These are phyloP conservation scores for Thalpophila matura DNA, from an alignment of 2,888 invertebrate species.

Conservation along the genomic window DNA sequence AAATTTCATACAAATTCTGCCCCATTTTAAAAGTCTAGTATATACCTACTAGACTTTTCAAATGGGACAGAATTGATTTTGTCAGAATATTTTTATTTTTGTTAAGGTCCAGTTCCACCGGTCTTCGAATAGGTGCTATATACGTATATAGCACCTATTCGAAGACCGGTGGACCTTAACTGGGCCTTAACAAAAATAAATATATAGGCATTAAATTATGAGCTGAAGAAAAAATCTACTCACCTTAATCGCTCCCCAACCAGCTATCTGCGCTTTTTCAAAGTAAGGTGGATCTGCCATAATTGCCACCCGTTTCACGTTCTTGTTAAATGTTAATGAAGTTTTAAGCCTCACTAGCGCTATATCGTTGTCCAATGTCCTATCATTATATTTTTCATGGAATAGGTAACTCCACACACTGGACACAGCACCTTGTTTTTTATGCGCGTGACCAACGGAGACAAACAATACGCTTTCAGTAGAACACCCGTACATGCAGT, in stretches of 20 bases:
- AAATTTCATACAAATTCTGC: no score
- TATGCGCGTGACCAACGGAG: slow-evolving; percentile 46
- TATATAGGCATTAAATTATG: no score
- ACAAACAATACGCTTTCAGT: not conserved
- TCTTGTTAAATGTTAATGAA: slow-evolving; percentile 27
- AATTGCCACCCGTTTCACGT: slow-evolving; percentile 55
- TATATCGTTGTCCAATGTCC: slow-evolving; percentile 38
- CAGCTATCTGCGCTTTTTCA: slow-evolving; percentile 54
- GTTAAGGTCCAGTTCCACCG: no score
- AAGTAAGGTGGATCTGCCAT: slow-evolving; percentile 48
- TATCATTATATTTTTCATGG: slow-evolving; percentile 33
- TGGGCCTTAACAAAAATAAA: no score
- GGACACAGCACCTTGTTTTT: not conserved
- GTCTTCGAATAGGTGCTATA: no score
- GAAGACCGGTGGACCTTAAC: no score
- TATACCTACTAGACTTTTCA: no score
- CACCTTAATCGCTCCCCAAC: slow-evolving; percentile 52
- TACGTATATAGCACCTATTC: no score
- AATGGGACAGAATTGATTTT: no score
- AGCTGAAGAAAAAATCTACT: slow-evolving; percentile 17
- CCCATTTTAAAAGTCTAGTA: no score
- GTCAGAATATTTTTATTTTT: no score
- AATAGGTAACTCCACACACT: slow-evolving; percentile 1
- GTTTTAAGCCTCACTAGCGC: slow-evolving; percentile 45
- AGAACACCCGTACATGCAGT: slow-evolving; percentile 58